phyloP scores from a whole-genome alignment of 2,797 vertebrate species.

The Gymnoscopelus braueri region DNA sequence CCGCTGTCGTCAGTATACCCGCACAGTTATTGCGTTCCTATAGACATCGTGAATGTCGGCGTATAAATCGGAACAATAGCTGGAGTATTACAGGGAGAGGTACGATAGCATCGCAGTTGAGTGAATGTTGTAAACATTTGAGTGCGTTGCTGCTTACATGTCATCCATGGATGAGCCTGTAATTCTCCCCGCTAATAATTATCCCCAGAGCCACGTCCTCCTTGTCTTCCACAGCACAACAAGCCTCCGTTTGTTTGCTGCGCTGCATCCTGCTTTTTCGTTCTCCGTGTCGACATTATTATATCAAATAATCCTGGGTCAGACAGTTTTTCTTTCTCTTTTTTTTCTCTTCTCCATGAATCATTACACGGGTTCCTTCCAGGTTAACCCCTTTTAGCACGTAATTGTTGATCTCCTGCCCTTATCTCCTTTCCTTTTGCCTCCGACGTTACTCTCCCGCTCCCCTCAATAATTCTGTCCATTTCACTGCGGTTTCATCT shows the following conservation, averaged over 20 bases:
- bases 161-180: constrained; percentile 76
- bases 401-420: constrained; percentile 39
- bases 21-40: constrained; percentile 65
- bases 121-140: constrained; percentile 77
- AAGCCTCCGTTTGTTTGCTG: not conserved
- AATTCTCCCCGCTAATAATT: constrained; percentile 67
- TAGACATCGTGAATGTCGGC: constrained; percentile 58
- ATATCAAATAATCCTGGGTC: constrained; percentile 18
- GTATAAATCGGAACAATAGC: constrained; percentile 73
- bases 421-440: constrained; percentile 17
- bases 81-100: constrained; percentile 67
- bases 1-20: constrained; percentile 57
- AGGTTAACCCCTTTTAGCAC: constrained; percentile 33
- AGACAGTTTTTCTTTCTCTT: not conserved
- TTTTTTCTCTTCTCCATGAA: not conserved
- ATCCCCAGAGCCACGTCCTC: constrained; percentile 58
- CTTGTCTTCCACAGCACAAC: constrained; percentile 31
- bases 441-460: constrained; percentile 28
- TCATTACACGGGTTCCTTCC: not conserved
- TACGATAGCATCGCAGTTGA: constrained; percentile 68
- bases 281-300: constrained; percentile 16
- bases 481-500: constrained; percentile 22
- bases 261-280: constrained; percentile 3
- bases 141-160: constrained; percentile 70
- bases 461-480: not conserved